A percentile compares a stretch with the other conserved stretches of the same genome.
Evolutionary conservation across 1,140 invertebrate species (phyloP).

Genomic region (Achatina immaculata): DNA sequence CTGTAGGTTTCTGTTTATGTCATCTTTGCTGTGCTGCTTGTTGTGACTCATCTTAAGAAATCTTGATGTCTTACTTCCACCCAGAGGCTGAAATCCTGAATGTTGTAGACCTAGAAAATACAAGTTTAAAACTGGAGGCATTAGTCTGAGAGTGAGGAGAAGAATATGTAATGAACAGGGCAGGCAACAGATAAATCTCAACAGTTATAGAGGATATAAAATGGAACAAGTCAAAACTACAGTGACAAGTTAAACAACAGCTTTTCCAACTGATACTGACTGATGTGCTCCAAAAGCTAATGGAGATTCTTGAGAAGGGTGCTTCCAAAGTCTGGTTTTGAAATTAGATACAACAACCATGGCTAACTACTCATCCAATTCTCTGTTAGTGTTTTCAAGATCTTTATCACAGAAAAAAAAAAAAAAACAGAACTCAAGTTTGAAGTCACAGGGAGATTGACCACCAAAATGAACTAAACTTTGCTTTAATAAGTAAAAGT

Average conservation of each 20-base stretch:
- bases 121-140: neutral
- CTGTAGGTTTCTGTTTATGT: neutral
- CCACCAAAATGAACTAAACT: too few relatives aligned
- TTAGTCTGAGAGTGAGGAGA: neutral
- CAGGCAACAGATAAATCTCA: neutral
- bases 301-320: too few relatives aligned
- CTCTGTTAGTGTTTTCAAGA: too few relatives aligned
- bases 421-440: too few relatives aligned
- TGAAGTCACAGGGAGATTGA: too few relatives aligned
- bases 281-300: too few relatives aligned
- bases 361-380: too few relatives aligned
- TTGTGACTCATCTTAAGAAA: constrained; percentile 25
- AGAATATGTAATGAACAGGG: too few relatives aligned
- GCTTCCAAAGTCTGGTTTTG: too few relatives aligned
- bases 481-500: too few relatives aligned
- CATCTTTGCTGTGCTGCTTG: neutral
- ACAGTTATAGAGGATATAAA: neutral
- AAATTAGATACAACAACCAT: too few relatives aligned
- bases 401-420: too few relatives aligned
- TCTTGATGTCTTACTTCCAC: neutral
- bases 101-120: constrained; percentile 11
- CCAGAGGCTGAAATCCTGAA: constrained; percentile 13
- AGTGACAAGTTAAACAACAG: neutral
- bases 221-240: neutral
- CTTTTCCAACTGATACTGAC: neutral